phyloP scores from a whole-genome alignment of 2,113 vertebrate species.

The Megaleporinus macrocephalus region DNA sequence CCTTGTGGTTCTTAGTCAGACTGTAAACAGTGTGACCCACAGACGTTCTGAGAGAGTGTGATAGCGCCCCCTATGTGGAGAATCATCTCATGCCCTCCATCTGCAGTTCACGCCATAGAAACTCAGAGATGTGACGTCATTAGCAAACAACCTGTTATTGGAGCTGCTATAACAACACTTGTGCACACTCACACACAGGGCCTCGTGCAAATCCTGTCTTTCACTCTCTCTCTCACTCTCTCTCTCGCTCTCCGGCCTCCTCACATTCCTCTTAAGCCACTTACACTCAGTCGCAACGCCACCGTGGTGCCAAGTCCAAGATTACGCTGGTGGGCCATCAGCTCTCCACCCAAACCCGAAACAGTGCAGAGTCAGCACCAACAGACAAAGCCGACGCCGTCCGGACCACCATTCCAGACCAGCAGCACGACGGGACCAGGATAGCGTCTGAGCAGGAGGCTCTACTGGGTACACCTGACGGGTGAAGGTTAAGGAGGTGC shows the following conservation, averaged over 20 bases:
- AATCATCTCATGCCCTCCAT: no score
- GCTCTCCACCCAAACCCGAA: not conserved
- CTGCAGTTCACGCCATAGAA: no score
- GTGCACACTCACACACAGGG: not conserved
- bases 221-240: conserved; percentile 3
- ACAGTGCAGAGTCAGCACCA: not conserved
- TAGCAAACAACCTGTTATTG: no score
- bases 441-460: not conserved
- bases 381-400: not conserved
- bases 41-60: no score
- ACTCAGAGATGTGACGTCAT: no score
- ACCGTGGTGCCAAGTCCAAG: conserved; percentile 34
- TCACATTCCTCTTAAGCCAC: conserved; percentile 44
- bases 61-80: no score
- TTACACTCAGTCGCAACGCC: conserved; percentile 32
- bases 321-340: conserved; percentile 12
- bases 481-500: conserved; percentile 10
- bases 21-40: no score
- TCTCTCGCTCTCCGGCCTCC: conserved; percentile 14
- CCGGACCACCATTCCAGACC: no score
- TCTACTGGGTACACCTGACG: not conserved
- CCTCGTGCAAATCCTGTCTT: conserved; percentile 25
- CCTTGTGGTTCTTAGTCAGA: no score
- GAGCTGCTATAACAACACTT: not conserved
- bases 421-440: not conserved